Base-by-base conservation (phyloP, 2,113 vertebrate genomes). In the Ophthalmolycus amberensis region DNA sequence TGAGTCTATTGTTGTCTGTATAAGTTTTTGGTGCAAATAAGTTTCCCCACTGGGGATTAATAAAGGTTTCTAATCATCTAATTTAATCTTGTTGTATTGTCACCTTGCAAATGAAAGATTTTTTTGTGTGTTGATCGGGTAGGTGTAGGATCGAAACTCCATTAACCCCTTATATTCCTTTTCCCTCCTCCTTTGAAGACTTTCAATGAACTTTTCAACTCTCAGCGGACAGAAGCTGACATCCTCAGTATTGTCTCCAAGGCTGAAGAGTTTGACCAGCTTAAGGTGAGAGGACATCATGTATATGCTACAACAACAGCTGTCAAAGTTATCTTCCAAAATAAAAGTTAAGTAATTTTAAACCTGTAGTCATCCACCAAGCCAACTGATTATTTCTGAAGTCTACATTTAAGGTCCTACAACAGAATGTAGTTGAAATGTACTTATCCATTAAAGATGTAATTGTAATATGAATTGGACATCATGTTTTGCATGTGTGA, bases 231-330 rank as follows among this genome's bases (percentile, higher is more conserved):
- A 2, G 98, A 99, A 84, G 96, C 96, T 0, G 97, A 99, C 85
- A 97, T 99, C 90, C 93, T 99, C 91, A 95, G 95, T 63, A 98
- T 99, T 54, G 97, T 99, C 10, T 99, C 98, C 67, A 99, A 98
- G 94, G 98, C 98, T 10, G 98, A 99, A 93, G 98, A 99, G 92
- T 99, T 99, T 85, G 97, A 99, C 46, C 98, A 99, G 91, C 96
- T 99, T 40, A 99, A 99, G 97, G 98, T 99, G 94, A 95, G 94
- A 82, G 9, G 6, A 44, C 40, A n/a, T 64, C 48, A 40, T 15
- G 9, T 27, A 8, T n/a, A 11, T 64, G 25, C 6, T 18, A 6
- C 20, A 70, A 3, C n/a, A 34, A 4, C 3, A 6, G 44, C 20
- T 27, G 32, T 29, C 20, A 29, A 20, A 12, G 25, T 59, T 16